Base-by-base conservation (phyloP, 2,888 invertebrate genomes). In the Odontocolon sp. region DNA sequence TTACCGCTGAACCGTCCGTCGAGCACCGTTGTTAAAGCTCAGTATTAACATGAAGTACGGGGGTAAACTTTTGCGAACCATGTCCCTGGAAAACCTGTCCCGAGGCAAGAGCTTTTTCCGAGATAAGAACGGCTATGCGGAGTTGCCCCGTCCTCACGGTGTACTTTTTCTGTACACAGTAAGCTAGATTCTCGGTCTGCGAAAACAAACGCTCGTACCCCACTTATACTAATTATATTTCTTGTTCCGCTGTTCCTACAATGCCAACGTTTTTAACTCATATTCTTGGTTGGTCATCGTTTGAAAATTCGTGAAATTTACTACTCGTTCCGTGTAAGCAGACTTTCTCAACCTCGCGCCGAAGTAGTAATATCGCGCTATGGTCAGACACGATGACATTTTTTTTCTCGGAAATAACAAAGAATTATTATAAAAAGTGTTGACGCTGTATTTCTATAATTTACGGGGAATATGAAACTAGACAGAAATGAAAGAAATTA, bases 31-130 rank as follows among this genome's bases (percentile, higher is more conserved):
- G 38, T 52, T 31, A 33, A 40, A 59, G 50, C 52, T 69, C n/a
- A 50, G n/a, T 40, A 52, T 69, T 59, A 52, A 38, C 69, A 61
- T 61, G 14, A 61, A 61, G 50, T 40, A 16, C 50, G 18, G 28
- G 26, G 26, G 40, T 59, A 40, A 28, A 69, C 28, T 31, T 50
- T 31, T 50, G 28, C 40, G 28, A 21, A 40, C 28, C 18, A 61
- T 52, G 28, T 16, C 4, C 28, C 36, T 11, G 11, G 45, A 47
- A 36, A 50, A 18, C 31, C 9, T 8, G 47, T 16, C 26, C 21
- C 26, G n/a, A 8, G 4, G 4, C 11, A 14, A 18, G 5, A 52
- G 64, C 52, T 38, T 42, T 67, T 45, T 38, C 11, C 11, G 36
- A 26, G 45, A 47, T 68, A 57, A 57, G 18, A 23, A 28, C 9